A percentile compares a stretch with the other conserved stretches of the same genome.
Conservation (phyloP, 2,888 invertebrate genomes). For the Rhingia campestris region DNA sequence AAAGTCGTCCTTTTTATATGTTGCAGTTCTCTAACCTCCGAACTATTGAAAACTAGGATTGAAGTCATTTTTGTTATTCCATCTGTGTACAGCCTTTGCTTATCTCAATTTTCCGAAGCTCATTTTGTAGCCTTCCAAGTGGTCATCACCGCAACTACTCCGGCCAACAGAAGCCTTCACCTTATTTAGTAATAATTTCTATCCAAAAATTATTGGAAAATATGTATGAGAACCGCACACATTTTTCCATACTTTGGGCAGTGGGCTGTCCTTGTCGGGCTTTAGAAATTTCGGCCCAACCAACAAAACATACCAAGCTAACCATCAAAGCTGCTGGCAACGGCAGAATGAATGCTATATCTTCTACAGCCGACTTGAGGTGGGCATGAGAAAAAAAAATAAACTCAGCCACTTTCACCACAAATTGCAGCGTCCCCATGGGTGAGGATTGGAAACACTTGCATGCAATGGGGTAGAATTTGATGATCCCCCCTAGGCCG, state of each 20-base stretch:
- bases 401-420: constrained; percentile 17
- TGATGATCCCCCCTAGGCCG: constrained; percentile 20
- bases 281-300: constrained; percentile 13
- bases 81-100: neutral
- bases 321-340: constrained; percentile 38
- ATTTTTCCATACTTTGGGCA: constrained; percentile 41
- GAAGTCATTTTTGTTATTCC: neutral
- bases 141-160: constrained; percentile 16
- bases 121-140: constrained; percentile 23
- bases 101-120: constrained; percentile 18
- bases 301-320: constrained; percentile 2
- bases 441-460: constrained; percentile 35
- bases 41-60: neutral
- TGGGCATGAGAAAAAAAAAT: constrained; percentile 11
- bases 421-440: constrained; percentile 30
- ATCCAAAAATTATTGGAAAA: constrained; percentile 51
- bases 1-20: too few relatives aligned
- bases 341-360: constrained; percentile 46
- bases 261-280: constrained; percentile 6
- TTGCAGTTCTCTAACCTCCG: too few relatives aligned
- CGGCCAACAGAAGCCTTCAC: constrained; percentile 20
- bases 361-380: constrained; percentile 18
- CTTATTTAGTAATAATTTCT: constrained; percentile 49
- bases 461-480: constrained; percentile 55
- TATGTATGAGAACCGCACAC: constrained; percentile 56